These are phyloP conservation scores for Gryon sp. DNA, from an alignment of 1,140 invertebrate genomes.

Conservation along the genomic window DNA sequence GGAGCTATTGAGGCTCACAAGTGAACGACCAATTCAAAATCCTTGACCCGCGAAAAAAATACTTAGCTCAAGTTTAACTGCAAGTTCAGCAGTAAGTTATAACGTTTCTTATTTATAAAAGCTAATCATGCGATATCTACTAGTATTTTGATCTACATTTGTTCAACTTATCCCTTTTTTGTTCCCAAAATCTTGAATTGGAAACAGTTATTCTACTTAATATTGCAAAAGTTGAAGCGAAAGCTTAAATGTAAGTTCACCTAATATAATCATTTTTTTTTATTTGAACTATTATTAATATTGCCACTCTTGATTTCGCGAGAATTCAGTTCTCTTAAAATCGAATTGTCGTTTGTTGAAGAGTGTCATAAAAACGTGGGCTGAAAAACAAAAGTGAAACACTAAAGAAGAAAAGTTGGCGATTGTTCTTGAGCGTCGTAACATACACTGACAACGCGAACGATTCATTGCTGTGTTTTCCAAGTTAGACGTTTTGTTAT, in stretches of 20 bases:
- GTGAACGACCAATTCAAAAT: slow-evolving; percentile 25
- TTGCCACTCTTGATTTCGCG: slow-evolving; percentile 30
- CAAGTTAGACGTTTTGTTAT: slow-evolving; percentile 21
- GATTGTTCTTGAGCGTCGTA: slow-evolving; percentile 36
- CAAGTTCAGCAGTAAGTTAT: too few species aligned
- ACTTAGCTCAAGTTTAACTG: too few species aligned
- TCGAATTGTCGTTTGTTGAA: slow-evolving; percentile 20
- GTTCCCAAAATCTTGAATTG: slow-evolving; percentile 1
- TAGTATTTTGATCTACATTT: too few species aligned
- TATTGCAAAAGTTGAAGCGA: slow-evolving; percentile 21
- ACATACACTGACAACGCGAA: background rate
- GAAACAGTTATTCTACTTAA: too few species aligned
- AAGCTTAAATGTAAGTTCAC: slow-evolving; percentile 37
- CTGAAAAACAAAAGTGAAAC: slow-evolving; percentile 17
- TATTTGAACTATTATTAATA: slow-evolving; percentile 24
- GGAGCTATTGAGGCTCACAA: too few species aligned
- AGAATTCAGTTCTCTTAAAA: slow-evolving; percentile 13
- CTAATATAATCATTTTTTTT: too few species aligned
- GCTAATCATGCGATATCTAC: too few species aligned
- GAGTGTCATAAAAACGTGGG: background rate
- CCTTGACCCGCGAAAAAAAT: too few species aligned
- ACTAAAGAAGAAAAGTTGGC: slow-evolving; percentile 32
- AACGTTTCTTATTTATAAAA: too few species aligned
- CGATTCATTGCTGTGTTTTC: slow-evolving; percentile 33
- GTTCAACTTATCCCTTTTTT: too few species aligned